phyloP scores from a whole-genome alignment of 2,797 vertebrate species.

The Channallabes apus region DNA sequence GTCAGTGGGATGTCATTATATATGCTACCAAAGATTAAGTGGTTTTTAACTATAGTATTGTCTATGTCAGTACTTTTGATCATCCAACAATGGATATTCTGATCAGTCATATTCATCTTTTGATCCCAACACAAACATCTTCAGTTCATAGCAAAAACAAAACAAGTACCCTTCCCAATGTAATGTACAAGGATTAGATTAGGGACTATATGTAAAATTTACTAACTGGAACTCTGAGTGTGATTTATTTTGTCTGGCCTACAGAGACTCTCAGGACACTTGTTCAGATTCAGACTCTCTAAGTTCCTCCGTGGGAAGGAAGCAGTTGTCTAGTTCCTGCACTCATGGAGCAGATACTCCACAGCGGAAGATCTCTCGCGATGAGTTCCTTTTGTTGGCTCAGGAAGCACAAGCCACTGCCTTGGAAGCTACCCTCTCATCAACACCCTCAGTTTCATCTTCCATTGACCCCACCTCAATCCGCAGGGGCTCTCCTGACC shows the following conservation, averaged over 20 bases:
- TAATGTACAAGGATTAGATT: background rate
- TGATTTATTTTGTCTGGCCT: conserved; percentile 48
- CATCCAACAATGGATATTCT: background rate
- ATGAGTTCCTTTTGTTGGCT: conserved; percentile 80
- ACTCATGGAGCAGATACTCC: conserved; percentile 79
- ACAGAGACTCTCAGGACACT: conserved; percentile 86
- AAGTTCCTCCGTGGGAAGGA: conserved; percentile 84
- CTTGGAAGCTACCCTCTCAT: conserved; percentile 66
- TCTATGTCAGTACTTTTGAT: background rate
- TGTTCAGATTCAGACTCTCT: conserved; percentile 90
- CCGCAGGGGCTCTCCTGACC: conserved; percentile 88
- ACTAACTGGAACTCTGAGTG: background rate
- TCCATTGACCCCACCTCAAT: conserved; percentile 74
- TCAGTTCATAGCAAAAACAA: background rate
- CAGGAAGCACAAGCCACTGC: conserved; percentile 76
- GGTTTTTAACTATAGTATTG: background rate
- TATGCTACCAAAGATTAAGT: background rate
- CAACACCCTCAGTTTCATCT: conserved; percentile 72
- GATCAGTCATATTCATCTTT: background rate
- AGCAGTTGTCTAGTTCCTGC: conserved; percentile 77
- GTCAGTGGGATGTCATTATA: background rate
- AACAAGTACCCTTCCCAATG: background rate
- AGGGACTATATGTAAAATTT: background rate
- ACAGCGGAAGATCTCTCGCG: conserved; percentile 86
- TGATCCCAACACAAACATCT: background rate